These are phyloP conservation scores for Hydractinia echinata DNA, from an alignment of 30 jellyfish, hydroid and myxozoan genomes.

Conservation along the genomic window DNA sequence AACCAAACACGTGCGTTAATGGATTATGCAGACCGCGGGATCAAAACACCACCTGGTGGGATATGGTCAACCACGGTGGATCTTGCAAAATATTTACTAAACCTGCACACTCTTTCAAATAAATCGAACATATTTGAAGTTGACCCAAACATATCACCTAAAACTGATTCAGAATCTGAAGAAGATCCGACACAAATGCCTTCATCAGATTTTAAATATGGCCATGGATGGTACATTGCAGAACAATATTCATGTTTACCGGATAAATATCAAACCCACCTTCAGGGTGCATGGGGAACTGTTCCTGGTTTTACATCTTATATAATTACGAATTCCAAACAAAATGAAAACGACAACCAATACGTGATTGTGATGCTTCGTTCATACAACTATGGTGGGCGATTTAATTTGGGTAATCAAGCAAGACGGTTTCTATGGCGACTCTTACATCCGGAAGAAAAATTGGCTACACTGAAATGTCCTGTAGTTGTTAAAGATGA, in stretches of 20 bases:
- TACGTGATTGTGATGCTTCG: constrained; percentile 18
- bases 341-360: neutral
- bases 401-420: constrained; percentile 21
- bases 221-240: constrained; percentile 20
- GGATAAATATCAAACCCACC: neutral
- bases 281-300: constrained; percentile 31
- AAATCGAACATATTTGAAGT: neutral
- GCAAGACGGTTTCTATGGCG: constrained; percentile 15
- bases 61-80: constrained; percentile 20
- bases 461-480: neutral
- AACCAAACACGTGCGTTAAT: constrained; percentile 7
- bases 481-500: constrained; percentile 3
- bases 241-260: constrained; percentile 4
- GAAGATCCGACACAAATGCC: constrained; percentile 17
- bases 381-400: constrained; percentile 8
- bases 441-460: neutral
- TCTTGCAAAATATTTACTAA: neutral
- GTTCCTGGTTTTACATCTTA: constrained; percentile 22
- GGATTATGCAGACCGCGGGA: constrained; percentile 27
- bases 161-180: neutral
- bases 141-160: neutral
- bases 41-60: constrained; percentile 28
- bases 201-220: neutral
- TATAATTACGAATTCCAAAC: constrained; percentile 4
- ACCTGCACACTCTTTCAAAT: neutral